Evolutionary conservation across 1,140 invertebrate species (phyloP), one percentile per base, ranked within the genome.

Genomic region (Chelonus insularis): DNA sequence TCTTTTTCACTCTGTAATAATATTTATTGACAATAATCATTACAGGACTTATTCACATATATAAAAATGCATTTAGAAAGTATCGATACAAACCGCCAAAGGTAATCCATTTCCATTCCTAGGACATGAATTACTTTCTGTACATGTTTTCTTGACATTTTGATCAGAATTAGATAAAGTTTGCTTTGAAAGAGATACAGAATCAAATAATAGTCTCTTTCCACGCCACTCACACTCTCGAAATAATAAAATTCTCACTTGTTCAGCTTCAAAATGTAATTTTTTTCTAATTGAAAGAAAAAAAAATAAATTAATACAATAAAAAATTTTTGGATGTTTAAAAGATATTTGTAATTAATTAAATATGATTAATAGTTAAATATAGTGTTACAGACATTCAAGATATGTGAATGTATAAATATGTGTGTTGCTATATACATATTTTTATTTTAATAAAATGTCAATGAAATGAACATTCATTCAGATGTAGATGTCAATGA

Each of bases 121-220:
- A 8, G 60, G 48, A 60, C 64, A 66, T 37, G 60, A n/a, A 14
- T 41, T 25, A 29, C 48, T 60, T 9, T 29, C 34, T 18, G 18
- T 23, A 25, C 7, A 2, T 34, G 2, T 58, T 45, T 8, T 7
- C 12, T 51, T 58, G 58, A 12, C n/a, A n/a, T 55, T 69, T n/a
- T 48, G n/a, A 29, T 63, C 37, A 29, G 29, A 61, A 20, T 50
- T 36, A 5, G 39, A 11, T 1, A 41, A 32, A 52, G 65, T 56
- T 36, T 55, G 63, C 25, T 69, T 6, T 70, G 68, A 64, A 68
- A 90, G 83, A 21, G 89, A 84, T 64, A 88, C 85, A 4, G 93
- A 95, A 81, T 96, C 94, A 78, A 94, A 95, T 6, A 95, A 82
- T 14, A 95, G 80, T 68, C 90, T 90, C 57, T 91, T 83, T 9